Evolutionary conservation across 2,888 invertebrate species (phyloP), one percentile per base, ranked within the genome.

Genomic region (Chrysolina americana): DNA sequence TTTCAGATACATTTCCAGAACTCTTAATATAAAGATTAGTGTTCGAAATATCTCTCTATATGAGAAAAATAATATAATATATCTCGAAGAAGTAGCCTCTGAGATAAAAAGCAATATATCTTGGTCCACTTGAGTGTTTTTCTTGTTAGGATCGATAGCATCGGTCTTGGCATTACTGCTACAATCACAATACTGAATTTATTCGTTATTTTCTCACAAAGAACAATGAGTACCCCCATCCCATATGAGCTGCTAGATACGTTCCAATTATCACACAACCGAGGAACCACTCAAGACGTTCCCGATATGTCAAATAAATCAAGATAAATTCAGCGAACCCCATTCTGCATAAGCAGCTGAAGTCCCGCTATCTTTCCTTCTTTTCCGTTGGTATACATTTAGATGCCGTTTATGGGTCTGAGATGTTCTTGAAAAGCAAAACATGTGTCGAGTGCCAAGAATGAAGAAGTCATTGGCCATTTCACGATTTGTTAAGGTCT

Each of bases 391-490:
- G 17, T 28, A 28, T 59, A 28, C 10, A 28, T 23, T 28, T 3
- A 59, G 28, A 11, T 10, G 15, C 13, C 59, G 23, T 36, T 59
- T 23, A 59, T 8, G 59, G 36, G 28, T 36, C n/a, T 28, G 28
- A 28, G 1, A 10, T 28, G 28, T 28, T 59, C 17, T 28, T n/a
- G 36, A 17, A 36, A 59, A 28, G 59, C 28, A 36, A 28, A 59
- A 28, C 59, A 4, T 19, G 53, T 53, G 13, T 21, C 15, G 17
- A 10, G 36, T 59, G 59, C 23, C 28, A 36, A 59, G 53, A 65
- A 36, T 63, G 66, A 76, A 77, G 77, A 73, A 78, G 77, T 80
- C 76, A 77, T 77, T 78, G 78, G 65, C 78, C 78, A 78, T 65
- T 68, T 47, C 65, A 11, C 28, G 72, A 64, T 71, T 65, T 44